Base-by-base conservation (phyloP, 2,113 vertebrate species). In the Ascaphus truei region DNA sequence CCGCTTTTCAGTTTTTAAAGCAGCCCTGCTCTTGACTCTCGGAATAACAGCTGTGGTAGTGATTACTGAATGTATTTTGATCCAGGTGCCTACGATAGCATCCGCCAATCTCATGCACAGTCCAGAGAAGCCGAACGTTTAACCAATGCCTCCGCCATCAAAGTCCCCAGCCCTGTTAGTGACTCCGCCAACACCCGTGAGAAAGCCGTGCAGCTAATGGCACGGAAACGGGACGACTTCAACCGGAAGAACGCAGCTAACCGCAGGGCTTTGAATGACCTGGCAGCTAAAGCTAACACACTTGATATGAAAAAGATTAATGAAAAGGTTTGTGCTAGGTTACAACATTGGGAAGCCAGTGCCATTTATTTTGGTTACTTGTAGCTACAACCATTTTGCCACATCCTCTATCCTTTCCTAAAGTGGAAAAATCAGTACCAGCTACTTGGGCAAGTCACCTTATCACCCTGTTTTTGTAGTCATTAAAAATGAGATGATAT, bases 81-180 rank as follows among this genome's bases (percentile, higher is more conserved):
- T 20, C 30, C 66, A 99, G 97, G 97, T 18, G 97, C 96, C 4
- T 98, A 94, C 1, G 95, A 98, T 81, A 99, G 93, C 73, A 93
- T 98, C 68, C 89, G 77, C 10, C 87, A 90, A 67, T 96, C 92
- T 29, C 85, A 94, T 2, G 77, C 85, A 73, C 88, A 85, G 77
- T 98, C 94, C 0, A 72, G 22, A 6, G 91, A 93, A 13, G 96
- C 96, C 0, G 93, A 96, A 75, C 88, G 16, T 4, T 82, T 15
- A 1, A 93, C 90, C 0, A 97, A 95, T 0, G 33, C 78, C 16
- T 92, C 94, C 0, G 90, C 90, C 6, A 85, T 83, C 2, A 77
- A 78, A 0, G 41, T 81, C 30, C 91, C 92, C 62, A 93, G 93
- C 73, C 91, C 87, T 0, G 78, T 98, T 76, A 94, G 94, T 62